Base-by-base conservation (phyloP, 2,888 invertebrate genomes). In the Rapana venosa region DNA sequence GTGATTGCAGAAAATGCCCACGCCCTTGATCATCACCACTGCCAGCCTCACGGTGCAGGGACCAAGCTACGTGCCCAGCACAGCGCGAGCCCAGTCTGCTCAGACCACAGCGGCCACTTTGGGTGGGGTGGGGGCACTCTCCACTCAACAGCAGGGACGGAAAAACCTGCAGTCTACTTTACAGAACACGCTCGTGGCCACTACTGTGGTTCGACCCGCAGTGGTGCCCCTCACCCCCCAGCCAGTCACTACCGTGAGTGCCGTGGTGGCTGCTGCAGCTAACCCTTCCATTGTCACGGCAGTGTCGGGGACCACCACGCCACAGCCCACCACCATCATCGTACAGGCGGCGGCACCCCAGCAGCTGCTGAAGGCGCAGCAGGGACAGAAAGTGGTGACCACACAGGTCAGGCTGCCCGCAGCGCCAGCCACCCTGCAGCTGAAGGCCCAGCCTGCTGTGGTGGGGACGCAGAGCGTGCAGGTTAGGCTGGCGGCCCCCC, bases 91-190 rank as follows among this genome's bases (percentile, higher is more conserved):
- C 11, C 94, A 90, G 85, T 94, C 95, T 90, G 94, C 96, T 89
- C 94, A 96, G 83, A 74, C 89, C 90, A 92, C 94, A 36, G 81
- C 89, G 87, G 91, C 94, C 95, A 77, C 93, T 94, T 61, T 92
- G 77, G 90, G 91, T 91, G 90, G 90, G 87, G 87, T 88, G 74
- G 84, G 88, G 20, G 87, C 90, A 13, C 90, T 88, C 13, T 89
- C 91, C 85, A 87, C 90, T 35, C 88, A 89, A 61, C 93, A 93
- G 84, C 93, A 94, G 90, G 95, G 95, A 15, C 90, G 95, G 89
- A 95, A 95, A 83, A 95, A 95, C 91, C 93, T 95, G 32, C 96
- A 96, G 88, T 94, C 94, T 87, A 95, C 95, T 89, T 91, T 95
- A 90, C 94, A 95, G 88, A 94, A 95, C 91, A 95, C 95, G 90